phyloP scores from a whole-genome alignment of 2,797 vertebrate genomes.

The Anolis apletophallus region DNA sequence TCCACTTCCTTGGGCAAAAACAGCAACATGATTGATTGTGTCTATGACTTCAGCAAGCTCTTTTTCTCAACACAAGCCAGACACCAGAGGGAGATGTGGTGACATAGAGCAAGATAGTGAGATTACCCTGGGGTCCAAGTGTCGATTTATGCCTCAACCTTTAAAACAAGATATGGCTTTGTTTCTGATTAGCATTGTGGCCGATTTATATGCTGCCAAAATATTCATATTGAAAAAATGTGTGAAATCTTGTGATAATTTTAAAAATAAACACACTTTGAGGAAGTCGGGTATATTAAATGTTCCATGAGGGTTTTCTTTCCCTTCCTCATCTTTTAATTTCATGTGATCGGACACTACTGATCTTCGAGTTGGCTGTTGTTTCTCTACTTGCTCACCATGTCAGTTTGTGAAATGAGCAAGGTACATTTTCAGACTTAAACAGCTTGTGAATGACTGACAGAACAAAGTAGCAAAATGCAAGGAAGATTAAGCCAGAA shows the following conservation, averaged over 20 bases:
- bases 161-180: background rate
- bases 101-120: slow-evolving; percentile 37
- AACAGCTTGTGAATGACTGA: slow-evolving; percentile 8
- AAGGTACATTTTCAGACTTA: background rate
- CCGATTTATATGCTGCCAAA: slow-evolving; percentile 42
- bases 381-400: slow-evolving; percentile 27
- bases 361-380: slow-evolving; percentile 16
- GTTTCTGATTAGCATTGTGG: slow-evolving; percentile 37
- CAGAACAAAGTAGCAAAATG: background rate
- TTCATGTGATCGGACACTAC: slow-evolving; percentile 36
- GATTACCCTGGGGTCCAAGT: slow-evolving; percentile 33
- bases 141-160: slow-evolving; percentile 27
- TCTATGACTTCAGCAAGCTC: slow-evolving; percentile 49
- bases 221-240: background rate
- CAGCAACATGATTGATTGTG: slow-evolving; percentile 43
- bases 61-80: slow-evolving; percentile 49
- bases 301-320: slow-evolving; percentile 12
- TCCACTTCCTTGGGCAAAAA: slow-evolving; percentile 44
- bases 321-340: slow-evolving; percentile 33
- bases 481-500: slow-evolving; percentile 8
- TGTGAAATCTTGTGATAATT: slow-evolving; percentile 24
- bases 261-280: background rate
- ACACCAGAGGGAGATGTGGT: slow-evolving; percentile 51
- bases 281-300: slow-evolving; percentile 23
- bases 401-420: background rate